Evolutionary conservation across 2,888 invertebrate genomes (phyloP).

Genomic region (Volucella inflata): DNA sequence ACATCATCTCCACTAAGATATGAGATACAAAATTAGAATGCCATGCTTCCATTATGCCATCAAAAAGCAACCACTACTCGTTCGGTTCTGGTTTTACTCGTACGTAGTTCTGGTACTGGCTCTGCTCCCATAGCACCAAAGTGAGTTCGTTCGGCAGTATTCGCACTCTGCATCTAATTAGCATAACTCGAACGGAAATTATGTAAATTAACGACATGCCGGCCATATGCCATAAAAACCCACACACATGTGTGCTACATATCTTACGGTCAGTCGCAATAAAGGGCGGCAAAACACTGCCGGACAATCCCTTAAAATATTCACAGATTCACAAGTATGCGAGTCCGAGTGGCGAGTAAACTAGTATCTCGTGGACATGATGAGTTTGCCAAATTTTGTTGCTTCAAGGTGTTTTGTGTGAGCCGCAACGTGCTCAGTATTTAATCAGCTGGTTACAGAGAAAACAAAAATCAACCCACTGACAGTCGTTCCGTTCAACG

Average conservation of each 20-base stretch:
- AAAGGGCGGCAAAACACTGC: background rate
- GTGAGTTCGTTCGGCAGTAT: conserved; percentile 1
- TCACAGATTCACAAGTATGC: conserved; percentile 3
- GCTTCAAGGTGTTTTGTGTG: background rate
- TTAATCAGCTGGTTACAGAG: conserved; percentile 35
- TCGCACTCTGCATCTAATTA: conserved; percentile 29
- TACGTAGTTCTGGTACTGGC: too few species aligned
- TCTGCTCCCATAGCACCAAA: background rate
- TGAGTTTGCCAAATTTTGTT: background rate
- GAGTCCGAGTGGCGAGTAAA: background rate
- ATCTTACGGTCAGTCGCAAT: conserved; percentile 7
- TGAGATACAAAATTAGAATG: conserved; percentile 12
- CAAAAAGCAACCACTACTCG: background rate
- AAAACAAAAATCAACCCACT: too few species aligned
- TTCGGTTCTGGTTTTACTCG: too few species aligned
- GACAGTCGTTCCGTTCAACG: background rate
- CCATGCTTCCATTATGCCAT: background rate
- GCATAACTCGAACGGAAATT: conserved; percentile 45
- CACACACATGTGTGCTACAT: background rate
- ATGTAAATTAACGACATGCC: conserved; percentile 35
- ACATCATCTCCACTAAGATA: conserved; percentile 19
- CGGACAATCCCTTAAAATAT: conserved; percentile 10
- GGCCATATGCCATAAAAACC: too few species aligned
- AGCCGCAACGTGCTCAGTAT: conserved; percentile 51
- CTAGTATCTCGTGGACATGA: background rate